Conservation (phyloP, 2,797 vertebrate species). For the Cheirogaleus major region DNA sequence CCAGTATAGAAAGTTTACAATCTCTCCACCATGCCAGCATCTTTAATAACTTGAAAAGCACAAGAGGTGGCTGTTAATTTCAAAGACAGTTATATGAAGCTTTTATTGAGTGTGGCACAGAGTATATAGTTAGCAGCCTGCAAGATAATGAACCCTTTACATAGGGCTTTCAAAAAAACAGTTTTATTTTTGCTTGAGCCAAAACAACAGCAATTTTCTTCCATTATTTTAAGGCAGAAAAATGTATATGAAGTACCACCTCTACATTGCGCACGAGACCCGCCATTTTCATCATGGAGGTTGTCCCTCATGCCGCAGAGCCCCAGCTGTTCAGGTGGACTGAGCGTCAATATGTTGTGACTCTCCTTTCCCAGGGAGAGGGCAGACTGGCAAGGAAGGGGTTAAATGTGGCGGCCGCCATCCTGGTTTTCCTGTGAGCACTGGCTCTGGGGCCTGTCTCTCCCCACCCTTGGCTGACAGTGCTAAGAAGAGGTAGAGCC, state of each 20-base stretch:
- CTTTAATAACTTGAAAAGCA: constrained; percentile 75
- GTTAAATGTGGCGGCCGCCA: background rate
- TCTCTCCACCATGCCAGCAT: constrained; percentile 53
- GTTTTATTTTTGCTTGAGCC: constrained; percentile 58
- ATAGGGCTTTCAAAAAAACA: constrained; percentile 39
- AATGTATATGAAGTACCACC: background rate
- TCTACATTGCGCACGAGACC: background rate
- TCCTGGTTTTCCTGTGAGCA: background rate
- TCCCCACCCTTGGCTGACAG: background rate
- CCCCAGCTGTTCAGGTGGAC: background rate
- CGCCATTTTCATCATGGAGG: background rate
- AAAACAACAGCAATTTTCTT: constrained; percentile 40
- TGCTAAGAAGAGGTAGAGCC: too few relatives aligned
- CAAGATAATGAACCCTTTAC: constrained; percentile 70
- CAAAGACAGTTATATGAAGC: constrained; percentile 71
- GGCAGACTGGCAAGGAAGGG: background rate
- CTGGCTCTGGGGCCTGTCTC: background rate
- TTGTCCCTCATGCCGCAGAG: fast-evolving
- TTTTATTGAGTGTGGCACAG: constrained; percentile 66
- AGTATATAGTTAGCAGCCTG: constrained; percentile 64
- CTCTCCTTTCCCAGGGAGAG: background rate
- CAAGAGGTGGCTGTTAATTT: constrained; percentile 75
- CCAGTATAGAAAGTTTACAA: constrained; percentile 72
- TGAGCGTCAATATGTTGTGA: background rate
- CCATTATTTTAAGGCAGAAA: constrained; percentile 48